Evolutionary conservation across 2,113 vertebrate genomes (phyloP), one percentile per base, ranked within the genome.

Genomic region (Hyaena hyaena): DNA sequence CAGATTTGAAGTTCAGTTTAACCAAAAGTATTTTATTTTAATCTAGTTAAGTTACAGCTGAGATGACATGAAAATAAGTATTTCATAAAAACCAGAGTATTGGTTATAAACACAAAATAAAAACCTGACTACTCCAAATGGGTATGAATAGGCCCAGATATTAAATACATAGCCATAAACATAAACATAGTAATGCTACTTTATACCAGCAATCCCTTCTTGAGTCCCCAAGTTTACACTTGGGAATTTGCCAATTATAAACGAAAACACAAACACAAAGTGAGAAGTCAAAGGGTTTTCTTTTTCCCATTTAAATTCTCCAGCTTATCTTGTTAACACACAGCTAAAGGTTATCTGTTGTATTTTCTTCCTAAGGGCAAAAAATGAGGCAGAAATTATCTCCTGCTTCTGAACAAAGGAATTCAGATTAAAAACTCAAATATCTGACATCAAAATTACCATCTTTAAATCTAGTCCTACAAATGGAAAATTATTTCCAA

Each of bases 91-190:
- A 80, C 88, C 11, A 82, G 19, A 74, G 26, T 28, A 71, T 16
- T 24, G 10, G 33, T 82, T 73, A 73, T 74, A 74, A 89, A 89
- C 26, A 88, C 66, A 94, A 81, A 94, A 88, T 63, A 71, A 82
- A 94, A 89, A 26, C 33, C 24, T 61, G 45, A 82, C 35, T 81
- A 14, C 10, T 68, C 28, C 48, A 80, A 84, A 84, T 63, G 53
- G 53, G 35, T 69, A 45, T 93, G 48, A 93, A n/a, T 68, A 79
- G 69, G 83, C 19, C 28, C 61, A 35, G 14, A 85, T 4, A 69
- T 10, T 80, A 79, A 68, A 87, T n/a, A 10, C 23, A 80, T 1
- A 69, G 63, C 21, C 48, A 48, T 61, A 71, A 71, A 88, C 21
- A 31, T 61, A 71, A 71, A 88, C 19, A 87, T 0, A 81, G 71